These are phyloP conservation scores for Silvanus unidentatus DNA, from an alignment of 2,888 invertebrate genomes.

Conservation along the genomic window DNA sequence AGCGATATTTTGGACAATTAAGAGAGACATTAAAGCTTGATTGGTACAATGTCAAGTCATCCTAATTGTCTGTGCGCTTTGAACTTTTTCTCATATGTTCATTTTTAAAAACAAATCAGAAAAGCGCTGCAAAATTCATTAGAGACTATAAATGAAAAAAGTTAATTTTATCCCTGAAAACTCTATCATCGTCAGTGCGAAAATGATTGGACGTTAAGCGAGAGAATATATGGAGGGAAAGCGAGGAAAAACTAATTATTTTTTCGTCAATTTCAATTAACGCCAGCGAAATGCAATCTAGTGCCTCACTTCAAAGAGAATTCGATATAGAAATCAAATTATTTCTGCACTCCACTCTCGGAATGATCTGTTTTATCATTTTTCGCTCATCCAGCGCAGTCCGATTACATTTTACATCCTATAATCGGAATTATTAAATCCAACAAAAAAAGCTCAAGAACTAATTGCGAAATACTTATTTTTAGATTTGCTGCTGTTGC, in stretches of 20 bases:
- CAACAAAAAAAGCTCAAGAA: slow-evolving; percentile 5
- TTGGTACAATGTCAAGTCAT: slow-evolving; percentile 7
- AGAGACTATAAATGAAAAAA: no score
- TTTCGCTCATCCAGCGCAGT: slow-evolving; percentile 35
- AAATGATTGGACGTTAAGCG: no score
- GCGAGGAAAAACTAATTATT: slow-evolving; percentile 43
- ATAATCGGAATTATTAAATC: slow-evolving; percentile 18
- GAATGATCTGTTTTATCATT: slow-evolving; percentile 37
- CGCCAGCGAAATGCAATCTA: slow-evolving; percentile 39
- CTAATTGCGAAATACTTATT: no score
- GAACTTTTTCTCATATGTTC: no score
- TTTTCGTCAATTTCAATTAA: slow-evolving; percentile 47
- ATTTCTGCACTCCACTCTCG: slow-evolving; percentile 36
- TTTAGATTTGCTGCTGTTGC: no score
- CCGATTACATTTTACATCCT: slow-evolving; percentile 11
- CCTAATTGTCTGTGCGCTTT: no score
- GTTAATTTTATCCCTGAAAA: no score
- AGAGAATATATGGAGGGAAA: neutral
- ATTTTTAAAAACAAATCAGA: no score
- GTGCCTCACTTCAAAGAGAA: slow-evolving; percentile 43
- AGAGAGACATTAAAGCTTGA: slow-evolving; percentile 18
- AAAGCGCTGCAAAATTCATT: no score
- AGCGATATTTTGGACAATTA: slow-evolving; percentile 42
- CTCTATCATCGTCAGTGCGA: no score
- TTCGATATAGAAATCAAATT: slow-evolving; percentile 45